Base-by-base conservation (phyloP, 2,888 invertebrate genomes). In the Agrypnus murinus region DNA sequence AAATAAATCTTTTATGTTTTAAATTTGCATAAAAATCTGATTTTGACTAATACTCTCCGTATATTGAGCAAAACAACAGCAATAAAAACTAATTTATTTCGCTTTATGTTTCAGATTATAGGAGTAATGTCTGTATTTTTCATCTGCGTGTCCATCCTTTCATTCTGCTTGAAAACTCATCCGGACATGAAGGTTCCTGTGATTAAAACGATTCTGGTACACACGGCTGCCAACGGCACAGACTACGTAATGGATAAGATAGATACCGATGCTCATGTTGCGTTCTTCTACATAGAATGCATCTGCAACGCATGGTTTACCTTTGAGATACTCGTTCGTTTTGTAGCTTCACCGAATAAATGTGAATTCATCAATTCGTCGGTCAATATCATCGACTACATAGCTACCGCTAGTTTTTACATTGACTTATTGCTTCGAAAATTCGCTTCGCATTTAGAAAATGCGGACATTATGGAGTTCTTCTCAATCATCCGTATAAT, bases 301-400 rank as follows among this genome's bases (percentile, higher is more conserved):
- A 92, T 98, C 77, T 98, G 98, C 88, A 98, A 98, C 87, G 96
- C 98, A 73, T 99, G 99, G 99, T 99, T 99, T 88, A 98, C 98
- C 36, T 91, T 99, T 82, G 98, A 99, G 86, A 97, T 99, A 85
- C 89, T 98, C 81, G 81, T 86, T 66, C 80, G 84, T 74, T 96
- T 98, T 88, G 93, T 97, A 81, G 95, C 97, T 62, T 94, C 95
- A 77, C 97, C 97, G 34, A 95, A 94, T 84, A 97, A 97, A 86
- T 94, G 95, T 86, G 94, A 94, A 83, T 99, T 99, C 88, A 91
- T 98, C 86, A 95, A 94, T 86, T 96, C 93, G 84, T 98, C 98
- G 74, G 97, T 86, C 57, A 99, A 99, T 88, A 94, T 99, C 86
- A 99, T 99, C 87, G 99, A 99, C 87, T 97, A 98, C 87, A 96